These are phyloP conservation scores for Drosophila helvetica DNA, from an alignment of 2,888 invertebrate species.

Conservation along the genomic window DNA sequence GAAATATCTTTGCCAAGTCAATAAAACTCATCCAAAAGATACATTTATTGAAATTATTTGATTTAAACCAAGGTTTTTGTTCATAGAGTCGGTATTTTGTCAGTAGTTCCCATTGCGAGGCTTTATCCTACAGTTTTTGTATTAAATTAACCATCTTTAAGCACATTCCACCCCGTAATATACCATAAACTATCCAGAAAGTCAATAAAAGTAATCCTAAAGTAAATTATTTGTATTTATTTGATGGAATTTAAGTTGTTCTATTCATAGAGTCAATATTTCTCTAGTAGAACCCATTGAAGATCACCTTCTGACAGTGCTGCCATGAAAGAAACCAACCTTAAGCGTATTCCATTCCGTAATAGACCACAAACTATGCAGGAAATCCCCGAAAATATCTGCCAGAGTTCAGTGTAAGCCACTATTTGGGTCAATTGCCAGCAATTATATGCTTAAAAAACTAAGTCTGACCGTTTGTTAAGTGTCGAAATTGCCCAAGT, in stretches of 20 bases:
- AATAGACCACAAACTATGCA: not conserved
- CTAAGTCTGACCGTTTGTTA: conserved; percentile 21
- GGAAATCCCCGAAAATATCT: not conserved
- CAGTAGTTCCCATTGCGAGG: not conserved
- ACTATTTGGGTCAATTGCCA: not conserved
- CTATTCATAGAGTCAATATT: not conserved
- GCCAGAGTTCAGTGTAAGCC: not conserved
- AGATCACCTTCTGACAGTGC: not conserved
- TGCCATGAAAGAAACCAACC: too few species aligned
- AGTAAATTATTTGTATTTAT: too few species aligned
- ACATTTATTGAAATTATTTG: too few species aligned
- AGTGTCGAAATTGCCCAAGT: conserved; percentile 14
- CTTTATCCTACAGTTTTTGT: too few species aligned
- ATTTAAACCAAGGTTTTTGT: too few species aligned
- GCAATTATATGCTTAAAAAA: conserved; percentile 1
- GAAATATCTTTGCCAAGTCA: not conserved
- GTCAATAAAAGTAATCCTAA: not conserved
- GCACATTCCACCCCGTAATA: not conserved
- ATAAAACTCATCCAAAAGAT: too few species aligned
- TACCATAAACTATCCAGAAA: not conserved
- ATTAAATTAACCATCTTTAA: not conserved
- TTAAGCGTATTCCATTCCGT: not conserved
- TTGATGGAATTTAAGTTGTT: not conserved
- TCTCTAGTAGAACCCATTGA: not conserved
- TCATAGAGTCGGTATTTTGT: too few species aligned